Base-by-base conservation (phyloP, 2,888 invertebrate genomes). In the Noctua fimbriata region DNA sequence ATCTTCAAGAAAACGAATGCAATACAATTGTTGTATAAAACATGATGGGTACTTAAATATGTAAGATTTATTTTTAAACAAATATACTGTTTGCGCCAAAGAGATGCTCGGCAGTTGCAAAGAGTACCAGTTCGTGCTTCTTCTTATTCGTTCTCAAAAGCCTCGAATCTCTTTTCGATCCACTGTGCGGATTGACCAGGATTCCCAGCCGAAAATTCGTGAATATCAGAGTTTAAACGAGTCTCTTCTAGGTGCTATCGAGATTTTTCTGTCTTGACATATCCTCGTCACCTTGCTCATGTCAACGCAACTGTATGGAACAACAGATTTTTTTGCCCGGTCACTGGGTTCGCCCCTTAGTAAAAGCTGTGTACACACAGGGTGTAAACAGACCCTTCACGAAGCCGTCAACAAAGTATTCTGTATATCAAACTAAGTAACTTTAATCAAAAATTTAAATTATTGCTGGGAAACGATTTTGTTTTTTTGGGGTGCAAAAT, bases 71-170 rank as follows among this genome's bases (percentile, higher is more conserved):
- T 76, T 55, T 47, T 32, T 52, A 24, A 32, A 63, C 2, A 49
- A 63, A 18, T 16, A 36, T 21, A 32, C 24, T 49, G n/a, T 47
- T 58, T 75, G 44, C 16, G 63, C 21, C 66, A 66, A 47, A 77
- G 36, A 58, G 2, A 66, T 76, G 2, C 28, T 58, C 41, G 32
- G 71, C 18, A 55, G 24, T 74, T 71, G 41, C 41, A 55, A 74
- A 41, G 28, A 41, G 52, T 24, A 41, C 28, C n/a, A 41, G 28
- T 49, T 36, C 12, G 18, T 28, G 10, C 6, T 58, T 58, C 12
- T 28, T 60, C 2, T 60, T 60, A 28, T 60, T 60, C 14, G 6
- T 60, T 60, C 52, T n/a, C 28, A n/a, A 28, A 28, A 28, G n/a
- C 14, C 14, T 60, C 7, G 28, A 28, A 60, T 28, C 28, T 60